phyloP scores from a whole-genome alignment of 1,140 invertebrate species.

The Drosophila baimaii region DNA sequence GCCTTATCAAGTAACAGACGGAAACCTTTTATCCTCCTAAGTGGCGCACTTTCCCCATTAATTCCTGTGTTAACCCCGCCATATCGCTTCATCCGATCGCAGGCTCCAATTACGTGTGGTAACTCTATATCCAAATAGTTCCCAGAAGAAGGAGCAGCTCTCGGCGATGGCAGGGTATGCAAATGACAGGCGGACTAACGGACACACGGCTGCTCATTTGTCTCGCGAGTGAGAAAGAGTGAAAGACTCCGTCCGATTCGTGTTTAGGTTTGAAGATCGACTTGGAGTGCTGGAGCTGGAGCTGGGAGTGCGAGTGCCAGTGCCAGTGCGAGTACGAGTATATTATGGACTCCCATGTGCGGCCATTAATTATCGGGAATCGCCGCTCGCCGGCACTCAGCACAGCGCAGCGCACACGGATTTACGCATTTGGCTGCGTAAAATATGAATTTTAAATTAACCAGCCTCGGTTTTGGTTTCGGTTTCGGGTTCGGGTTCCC shows the following conservation, averaged over 20 bases:
- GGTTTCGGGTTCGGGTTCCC: slow-evolving; percentile 10
- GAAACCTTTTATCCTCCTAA: slow-evolving; percentile 47
- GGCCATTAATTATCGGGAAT: slow-evolving; percentile 72
- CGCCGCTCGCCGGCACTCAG: slow-evolving; percentile 72
- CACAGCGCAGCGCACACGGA: slow-evolving; percentile 49
- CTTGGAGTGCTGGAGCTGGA: no score
- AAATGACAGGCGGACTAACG: slow-evolving; percentile 29
- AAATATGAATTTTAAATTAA: slow-evolving; percentile 81
- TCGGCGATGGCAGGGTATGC: slow-evolving; percentile 28
- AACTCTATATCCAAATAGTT: slow-evolving; percentile 43
- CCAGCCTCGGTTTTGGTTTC: slow-evolving; percentile 14
- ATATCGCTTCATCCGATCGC: slow-evolving; percentile 24
- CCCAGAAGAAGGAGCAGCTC: slow-evolving; percentile 18
- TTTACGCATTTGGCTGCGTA: slow-evolving; percentile 59
- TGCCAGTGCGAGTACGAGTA: slow-evolving; percentile 40
- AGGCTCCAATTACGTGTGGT: slow-evolving; percentile 27
- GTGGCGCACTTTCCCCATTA: slow-evolving; percentile 46
- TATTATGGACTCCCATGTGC: slow-evolving; percentile 47
- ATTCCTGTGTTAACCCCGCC: slow-evolving; percentile 17
- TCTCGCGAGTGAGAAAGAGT: neutral
- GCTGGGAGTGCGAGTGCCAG: slow-evolving; percentile 25
- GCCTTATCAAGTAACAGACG: slow-evolving; percentile 32
- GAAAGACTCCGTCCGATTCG: neutral
- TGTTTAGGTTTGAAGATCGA: neutral
- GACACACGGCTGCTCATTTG: slow-evolving; percentile 21